Base-by-base conservation (phyloP, 2,888 invertebrate species). In the Lamellibrachia columna region DNA sequence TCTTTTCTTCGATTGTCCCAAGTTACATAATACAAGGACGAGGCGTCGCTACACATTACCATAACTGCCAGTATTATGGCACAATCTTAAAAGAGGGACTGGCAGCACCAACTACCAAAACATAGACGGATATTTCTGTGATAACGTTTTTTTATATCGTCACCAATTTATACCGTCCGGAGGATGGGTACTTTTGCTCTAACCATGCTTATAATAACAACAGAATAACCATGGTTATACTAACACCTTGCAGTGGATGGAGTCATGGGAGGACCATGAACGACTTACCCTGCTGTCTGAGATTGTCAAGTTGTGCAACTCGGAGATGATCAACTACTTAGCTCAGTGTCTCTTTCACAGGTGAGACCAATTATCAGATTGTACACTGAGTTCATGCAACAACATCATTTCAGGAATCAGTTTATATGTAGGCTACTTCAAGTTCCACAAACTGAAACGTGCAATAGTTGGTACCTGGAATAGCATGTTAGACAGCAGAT, bases 241-340 rank as follows among this genome's bases (percentile, higher is more conserved):
- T 75, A n/a, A 75, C 75, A 22, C 22, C 75, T 75, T 75, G 4
- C 22, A 96, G 96, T 96, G 95, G 96, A 93, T 95, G 93, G 93
- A 93, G 4, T 93, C 94, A 75, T 96, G 96, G 96, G 94, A 95
- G 92, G 95, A 95, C 52, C 95, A 94, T 94, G 96, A 96, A 93
- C 95, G 95, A 92, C 94, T 96, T 52, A 94, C 93, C 3, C 92
- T 96, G 55, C 93, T 96, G 52, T 95, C 95, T 75, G 95, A 95
- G 91, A 92, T 96, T 15, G 93, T 95, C 53, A 95, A 95, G 92
- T 92, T 95, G 58, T 95, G 95, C 93, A 93, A 93, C 9, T 92
- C 95, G 28, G 95, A 95, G 53, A 94, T 95, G 22, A 93, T 96
- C 7, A 95, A 94, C 93, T 94, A 95, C 90, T 92, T 96, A 28